Percentiles rank a stretch among this genome's conserved stretches.
phyloP scores from a whole-genome alignment of 2,797 vertebrate species.

The Distichodus sexfasciatus region DNA sequence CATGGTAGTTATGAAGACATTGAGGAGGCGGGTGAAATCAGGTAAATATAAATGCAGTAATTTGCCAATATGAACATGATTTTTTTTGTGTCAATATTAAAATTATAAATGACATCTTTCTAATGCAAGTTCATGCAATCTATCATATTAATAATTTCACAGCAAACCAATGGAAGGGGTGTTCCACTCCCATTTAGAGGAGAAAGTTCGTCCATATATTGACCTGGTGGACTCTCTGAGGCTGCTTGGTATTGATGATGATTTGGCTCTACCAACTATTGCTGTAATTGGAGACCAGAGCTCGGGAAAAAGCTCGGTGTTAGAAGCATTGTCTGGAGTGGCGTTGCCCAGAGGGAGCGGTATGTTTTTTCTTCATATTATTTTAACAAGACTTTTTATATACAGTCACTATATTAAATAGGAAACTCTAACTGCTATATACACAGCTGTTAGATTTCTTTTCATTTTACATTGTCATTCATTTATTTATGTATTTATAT shows the following conservation, averaged over 20 bases:
- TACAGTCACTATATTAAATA: too few species aligned
- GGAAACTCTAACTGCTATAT: too few species aligned
- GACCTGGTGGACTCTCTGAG: slow-evolving; percentile 74
- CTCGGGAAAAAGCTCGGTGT: neutral
- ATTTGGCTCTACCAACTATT: slow-evolving; percentile 69
- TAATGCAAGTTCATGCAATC: too few species aligned
- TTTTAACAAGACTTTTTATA: too few species aligned
- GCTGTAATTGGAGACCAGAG: slow-evolving; percentile 72
- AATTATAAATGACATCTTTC: too few species aligned
- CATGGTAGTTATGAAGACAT: neutral
- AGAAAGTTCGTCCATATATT: slow-evolving; percentile 47
- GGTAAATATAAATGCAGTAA: neutral
- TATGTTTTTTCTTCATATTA: neutral
- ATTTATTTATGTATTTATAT: too few species aligned
- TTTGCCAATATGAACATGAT: too few species aligned
- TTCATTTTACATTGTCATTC: too few species aligned
- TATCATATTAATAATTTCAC: too few species aligned
- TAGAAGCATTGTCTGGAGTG: slow-evolving; percentile 67
- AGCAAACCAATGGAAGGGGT: slow-evolving; percentile 30
- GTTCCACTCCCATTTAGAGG: slow-evolving; percentile 59
- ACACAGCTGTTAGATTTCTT: too few species aligned
- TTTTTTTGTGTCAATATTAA: too few species aligned
- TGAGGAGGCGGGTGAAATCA: neutral
- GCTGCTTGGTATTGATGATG: slow-evolving; percentile 69
- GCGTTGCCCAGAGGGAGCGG: slow-evolving; percentile 63